A percentile compares a stretch with the other conserved stretches of the same genome.
phyloP scores from a whole-genome alignment of 2,888 invertebrate genomes.

The Hydraecia micacea region DNA sequence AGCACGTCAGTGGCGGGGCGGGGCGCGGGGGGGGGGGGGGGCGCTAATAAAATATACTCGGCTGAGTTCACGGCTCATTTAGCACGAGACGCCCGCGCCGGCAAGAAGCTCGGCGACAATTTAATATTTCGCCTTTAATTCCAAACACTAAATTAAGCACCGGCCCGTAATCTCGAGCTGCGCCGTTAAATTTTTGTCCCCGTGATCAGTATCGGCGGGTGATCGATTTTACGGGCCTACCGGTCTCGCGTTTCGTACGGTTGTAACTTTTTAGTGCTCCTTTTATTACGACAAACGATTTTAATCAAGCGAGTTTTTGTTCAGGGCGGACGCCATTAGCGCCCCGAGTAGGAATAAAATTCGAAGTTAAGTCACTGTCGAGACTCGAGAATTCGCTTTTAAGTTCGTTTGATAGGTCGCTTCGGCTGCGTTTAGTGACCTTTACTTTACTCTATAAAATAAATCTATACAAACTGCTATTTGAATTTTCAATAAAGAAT shows the following conservation, averaged over 20 bases:
- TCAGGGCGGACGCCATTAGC: slow-evolving; percentile 86
- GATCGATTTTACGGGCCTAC: slow-evolving; percentile 89
- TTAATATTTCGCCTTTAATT: slow-evolving; percentile 83
- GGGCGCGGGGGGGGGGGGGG: slow-evolving; percentile 59
- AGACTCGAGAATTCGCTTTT: slow-evolving; percentile 86
- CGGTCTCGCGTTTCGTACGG: slow-evolving; percentile 84
- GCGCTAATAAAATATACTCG: slow-evolving; percentile 82
- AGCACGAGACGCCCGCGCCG: slow-evolving; percentile 73
- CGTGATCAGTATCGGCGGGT: slow-evolving; percentile 84
- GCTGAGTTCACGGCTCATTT: slow-evolving; percentile 84
- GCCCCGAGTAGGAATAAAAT: slow-evolving; percentile 86
- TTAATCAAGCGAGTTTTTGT: slow-evolving; percentile 90
- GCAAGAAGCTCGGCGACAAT: slow-evolving; percentile 75
- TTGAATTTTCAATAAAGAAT: slow-evolving; percentile 70
- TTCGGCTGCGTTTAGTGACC: slow-evolving; percentile 71
- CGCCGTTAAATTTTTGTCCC: slow-evolving; percentile 86
- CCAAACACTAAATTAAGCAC: slow-evolving; percentile 81
- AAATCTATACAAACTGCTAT: slow-evolving; percentile 70
- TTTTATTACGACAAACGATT: slow-evolving; percentile 91
- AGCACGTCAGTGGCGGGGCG: slow-evolving; percentile 60
- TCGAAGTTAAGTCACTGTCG: slow-evolving; percentile 84
- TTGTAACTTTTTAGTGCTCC: slow-evolving; percentile 89
- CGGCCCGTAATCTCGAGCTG: slow-evolving; percentile 79
- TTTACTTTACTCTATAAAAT: slow-evolving; percentile 72
- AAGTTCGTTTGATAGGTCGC: slow-evolving; percentile 85